Evolutionary conservation across 1,140 invertebrate species (phyloP), one percentile per base, ranked within the genome.

Genomic region (Ylistrum balloti): DNA sequence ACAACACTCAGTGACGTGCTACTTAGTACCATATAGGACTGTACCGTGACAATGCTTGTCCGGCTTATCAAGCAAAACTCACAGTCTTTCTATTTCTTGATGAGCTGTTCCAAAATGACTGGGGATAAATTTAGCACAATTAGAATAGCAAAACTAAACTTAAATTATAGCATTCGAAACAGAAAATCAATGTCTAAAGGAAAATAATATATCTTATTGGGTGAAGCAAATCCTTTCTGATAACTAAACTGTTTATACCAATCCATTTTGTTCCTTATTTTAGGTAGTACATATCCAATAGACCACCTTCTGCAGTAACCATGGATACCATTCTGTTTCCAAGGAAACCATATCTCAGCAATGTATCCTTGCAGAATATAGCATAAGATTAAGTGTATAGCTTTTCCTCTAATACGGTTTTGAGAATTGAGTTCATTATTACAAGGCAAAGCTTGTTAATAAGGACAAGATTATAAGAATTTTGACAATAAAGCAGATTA

Each of bases 11-110:
- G 56, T 74, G 56, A 5, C 0, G 56, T 28, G 56, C n/a, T 74
- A 74, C 56, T 74, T 74, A 74, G 56, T 74, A 20, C 45, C 20
- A 20, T 48, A 74, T 74, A 74, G 9, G n/a, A 74, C 56, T 74
- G 56, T 74, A 74, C 56, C 56, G 56, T 74, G 56, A 74, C 56
- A 74, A 28, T 74, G 35, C 5, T 38, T 38, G 56, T 74, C 56
- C 22, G 56, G 56, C 56, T 28, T 74, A 74, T 74, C 56, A 74
- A 74, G 56, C 56, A 74, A 74, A 74, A 74, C 56, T 74, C 56
- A 74, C 56, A 74, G 56, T 74, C 56, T 74, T 74, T 74, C 56
- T n/a, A 74, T 74, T 74, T 74, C 56, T 74, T 74, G 56, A 28
- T 5, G 56, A 74, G 56, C 13, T 74, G 56, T 74, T 74, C 56